Evolutionary conservation across 2,888 invertebrate species (phyloP), one percentile per base, ranked within the genome.

Genomic region (Germaria angustata): DNA sequence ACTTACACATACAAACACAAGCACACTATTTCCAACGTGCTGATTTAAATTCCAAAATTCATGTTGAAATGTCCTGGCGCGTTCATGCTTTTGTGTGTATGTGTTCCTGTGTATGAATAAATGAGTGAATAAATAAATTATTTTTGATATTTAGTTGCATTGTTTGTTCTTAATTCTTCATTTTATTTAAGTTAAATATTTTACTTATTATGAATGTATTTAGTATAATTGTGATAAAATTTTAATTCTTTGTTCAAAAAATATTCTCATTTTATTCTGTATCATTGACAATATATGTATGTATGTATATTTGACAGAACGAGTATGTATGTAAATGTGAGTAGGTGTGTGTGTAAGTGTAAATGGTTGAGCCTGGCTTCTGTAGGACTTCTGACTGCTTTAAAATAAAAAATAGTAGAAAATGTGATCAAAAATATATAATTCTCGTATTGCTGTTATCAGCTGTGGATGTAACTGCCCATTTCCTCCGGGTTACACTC

Each of bases 51-150:
- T 51, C 4, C 36, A 17, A 22, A 39, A 55, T 53, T 41, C 9
- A n/a, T 11, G 32, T 41, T 32, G n/a, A n/a, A 15, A 51, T 59
- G 32, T 11, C 5, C n/a, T 24, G 32, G 9, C 15, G 17, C 15
- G n/a, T n/a, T n/a, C n/a, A n/a, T n/a, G n/a, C n/a, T n/a, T n/a
- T 5, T 28, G 7, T 53, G 24, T 63, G 22, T 49, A 22, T 55
- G 36, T 55, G 57, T 17, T 17, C 17, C 9, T 32, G 39, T 5
- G 22, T 9, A 39, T 41, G 59, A 34, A 44, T 65, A 20, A 59
- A 73, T 36, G 13, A 63, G 34, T 66, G 13, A 71, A 71, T 36
- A 22, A 59, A 61, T 59, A 41, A 55, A 77, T 69, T 24, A 65
- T 44, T 59, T 49, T 24, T 55, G n/a, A 53, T 68, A 61, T 55